These are phyloP conservation scores for Propithecus perrieri DNA, from an alignment of 2,797 vertebrate genomes.

Conservation along the genomic window DNA sequence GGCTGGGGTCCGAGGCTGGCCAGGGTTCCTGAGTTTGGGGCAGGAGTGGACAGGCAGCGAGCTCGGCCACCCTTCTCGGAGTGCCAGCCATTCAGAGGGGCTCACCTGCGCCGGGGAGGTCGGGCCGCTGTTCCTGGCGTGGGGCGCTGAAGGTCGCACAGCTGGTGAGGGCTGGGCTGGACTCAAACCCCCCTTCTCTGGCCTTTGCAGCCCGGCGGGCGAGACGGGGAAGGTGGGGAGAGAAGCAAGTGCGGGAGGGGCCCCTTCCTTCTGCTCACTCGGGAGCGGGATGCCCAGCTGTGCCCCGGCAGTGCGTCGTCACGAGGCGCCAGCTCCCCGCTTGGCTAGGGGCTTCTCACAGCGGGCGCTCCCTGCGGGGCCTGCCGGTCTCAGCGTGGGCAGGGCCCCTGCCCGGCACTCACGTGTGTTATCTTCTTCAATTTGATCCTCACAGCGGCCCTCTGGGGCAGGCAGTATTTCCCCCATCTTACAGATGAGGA, in stretches of 20 bases:
- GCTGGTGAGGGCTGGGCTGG: constrained; percentile 60
- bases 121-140: neutral
- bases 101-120: neutral
- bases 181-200: neutral
- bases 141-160: constrained; percentile 58
- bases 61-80: neutral
- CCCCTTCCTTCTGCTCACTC: neutral
- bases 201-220: accelerated
- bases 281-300: neutral
- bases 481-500: constrained; percentile 74
- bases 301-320: accelerated
- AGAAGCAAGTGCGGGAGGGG: neutral
- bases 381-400: neutral
- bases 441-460: constrained; percentile 74
- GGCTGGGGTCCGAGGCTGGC: neutral
- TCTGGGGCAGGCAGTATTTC: constrained; percentile 70
- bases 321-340: neutral
- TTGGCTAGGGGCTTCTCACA: neutral
- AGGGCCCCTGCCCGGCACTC: neutral
- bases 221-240: neutral
- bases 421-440: constrained; percentile 52
- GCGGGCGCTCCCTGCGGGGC: neutral
- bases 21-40: neutral
- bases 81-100: neutral
- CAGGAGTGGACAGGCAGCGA: accelerated